phyloP scores from a whole-genome alignment of 2,113 vertebrate genomes.

The Monopterus albus region DNA sequence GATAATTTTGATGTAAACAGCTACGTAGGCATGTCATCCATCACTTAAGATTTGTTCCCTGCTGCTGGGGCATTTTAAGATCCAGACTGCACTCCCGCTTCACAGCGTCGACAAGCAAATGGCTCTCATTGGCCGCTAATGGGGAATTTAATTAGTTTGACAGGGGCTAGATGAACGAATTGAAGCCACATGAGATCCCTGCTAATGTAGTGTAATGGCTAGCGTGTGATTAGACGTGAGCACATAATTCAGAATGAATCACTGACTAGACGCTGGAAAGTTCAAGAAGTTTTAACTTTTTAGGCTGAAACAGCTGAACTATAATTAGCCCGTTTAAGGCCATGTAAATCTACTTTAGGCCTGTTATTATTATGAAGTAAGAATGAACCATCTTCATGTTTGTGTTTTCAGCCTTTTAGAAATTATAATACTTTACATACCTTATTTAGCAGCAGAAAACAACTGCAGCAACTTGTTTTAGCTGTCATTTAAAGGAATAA shows the following conservation, averaged over 20 bases:
- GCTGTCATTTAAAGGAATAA: not conserved
- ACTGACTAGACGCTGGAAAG: not conserved
- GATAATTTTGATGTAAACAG: not conserved
- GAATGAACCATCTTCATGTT: no score
- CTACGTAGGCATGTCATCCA: not conserved
- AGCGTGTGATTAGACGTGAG: conserved; percentile 47
- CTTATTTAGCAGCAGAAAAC: no score
- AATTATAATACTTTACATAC: no score
- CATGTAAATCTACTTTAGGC: not conserved
- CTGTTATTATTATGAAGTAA: not conserved
- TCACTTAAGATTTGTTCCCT: not conserved
- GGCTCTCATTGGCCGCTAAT: conserved; percentile 43
- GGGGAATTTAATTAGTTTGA: conserved; percentile 55
- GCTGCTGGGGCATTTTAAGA: conserved; percentile 1
- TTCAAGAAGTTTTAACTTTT: conserved; percentile 8
- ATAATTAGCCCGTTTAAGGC: not conserved
- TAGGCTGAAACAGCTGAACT: not conserved
- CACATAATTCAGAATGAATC: conserved; percentile 36
- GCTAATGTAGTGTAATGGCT: conserved; percentile 51
- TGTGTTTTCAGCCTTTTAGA: no score
- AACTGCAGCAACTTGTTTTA: no score
- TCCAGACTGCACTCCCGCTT: not conserved
- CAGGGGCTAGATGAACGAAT: conserved; percentile 49
- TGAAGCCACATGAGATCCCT: conserved; percentile 32
- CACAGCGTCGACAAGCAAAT: conserved; percentile 41